Base-by-base conservation (phyloP, 2,888 invertebrate species). In the Eretmocerus hayati region DNA sequence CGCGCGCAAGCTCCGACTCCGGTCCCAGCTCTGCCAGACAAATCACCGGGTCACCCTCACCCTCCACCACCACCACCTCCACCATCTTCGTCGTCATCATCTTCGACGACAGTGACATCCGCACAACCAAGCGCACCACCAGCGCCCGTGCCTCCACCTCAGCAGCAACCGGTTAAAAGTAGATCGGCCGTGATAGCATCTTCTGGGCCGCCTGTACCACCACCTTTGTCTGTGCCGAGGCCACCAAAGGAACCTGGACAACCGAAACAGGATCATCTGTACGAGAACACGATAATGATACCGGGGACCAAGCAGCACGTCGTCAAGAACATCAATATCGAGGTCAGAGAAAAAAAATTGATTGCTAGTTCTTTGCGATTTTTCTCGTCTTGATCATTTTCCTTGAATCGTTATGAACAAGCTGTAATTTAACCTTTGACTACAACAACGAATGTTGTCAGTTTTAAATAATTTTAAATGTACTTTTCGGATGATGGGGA, bases 211-310 rank as follows among this genome's bases (percentile, higher is more conserved):
- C 64, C 68, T 2, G 65, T 66, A n/a, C 66, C 66, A n/a, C 66
- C 72, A 30, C 65, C 68, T 5, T 51, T 63, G 22, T 64, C 64
- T 1, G 65, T 65, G 0, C 70, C 66, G 4, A 58, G 66, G 32
- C 69, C 67, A 3, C 71, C 65, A 1, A 67, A 67, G 13, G 23
- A 39, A n/a, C 9, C 19, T 22, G 4, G 13, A 20, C 21, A 33
- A 62, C 63, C 32, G 56, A 73, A 74, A 26, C 66, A 67, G 44
- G 76, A 76, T 52, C 77, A 75, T 32, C 75, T 74, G 58, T 77
- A 77, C 56, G 77, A 77, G 55, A 77, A 77, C 57, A 76, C 77
- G 35, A 70, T 73, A 48, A 72, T 74, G 44, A 71, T 72, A 46
- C 71, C 74, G 42, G 74, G 75, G 56, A 68, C 68, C 33, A 66